phyloP scores from a whole-genome alignment of 2,797 vertebrate species.

The Peromyscus eremicus region DNA sequence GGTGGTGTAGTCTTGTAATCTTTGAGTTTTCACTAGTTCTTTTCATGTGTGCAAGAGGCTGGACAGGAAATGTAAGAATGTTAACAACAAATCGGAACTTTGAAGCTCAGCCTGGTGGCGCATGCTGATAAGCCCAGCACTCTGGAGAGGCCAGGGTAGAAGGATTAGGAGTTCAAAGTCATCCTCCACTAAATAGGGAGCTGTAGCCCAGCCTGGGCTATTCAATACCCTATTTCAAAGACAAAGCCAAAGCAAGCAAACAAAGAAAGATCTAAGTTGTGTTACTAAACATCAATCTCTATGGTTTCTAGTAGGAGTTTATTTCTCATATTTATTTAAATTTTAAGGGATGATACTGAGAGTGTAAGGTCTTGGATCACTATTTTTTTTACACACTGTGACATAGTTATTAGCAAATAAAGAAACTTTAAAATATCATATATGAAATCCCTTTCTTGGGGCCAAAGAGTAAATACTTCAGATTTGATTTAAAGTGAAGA shows the following conservation, averaged over 20 bases:
- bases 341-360: constrained; percentile 4
- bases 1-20: not conserved
- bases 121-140: not conserved
- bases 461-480: constrained; percentile 63
- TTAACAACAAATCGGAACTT: constrained; percentile 12
- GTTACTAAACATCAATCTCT: constrained; percentile 15
- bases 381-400: not conserved
- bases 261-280: not conserved
- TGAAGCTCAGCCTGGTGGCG: not conserved
- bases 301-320: constrained; percentile 12
- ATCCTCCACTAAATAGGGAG: not conserved
- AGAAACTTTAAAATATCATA: constrained; percentile 16
- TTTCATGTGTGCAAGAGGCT: not conserved
- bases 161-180: not conserved
- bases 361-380: not conserved
- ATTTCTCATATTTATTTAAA: constrained; percentile 51
- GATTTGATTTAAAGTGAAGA: constrained; percentile 54
- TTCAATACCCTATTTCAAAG: not conserved
- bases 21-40: not conserved
- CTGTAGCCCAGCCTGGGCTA: no score
- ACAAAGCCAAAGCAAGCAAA: not conserved
- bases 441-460: constrained; percentile 6
- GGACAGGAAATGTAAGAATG: constrained; percentile 21
- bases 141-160: not conserved
- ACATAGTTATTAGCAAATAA: constrained; percentile 12